Evolutionary conservation across 2,113 vertebrate species (phyloP).

Genomic region (Ochotona princeps): DNA sequence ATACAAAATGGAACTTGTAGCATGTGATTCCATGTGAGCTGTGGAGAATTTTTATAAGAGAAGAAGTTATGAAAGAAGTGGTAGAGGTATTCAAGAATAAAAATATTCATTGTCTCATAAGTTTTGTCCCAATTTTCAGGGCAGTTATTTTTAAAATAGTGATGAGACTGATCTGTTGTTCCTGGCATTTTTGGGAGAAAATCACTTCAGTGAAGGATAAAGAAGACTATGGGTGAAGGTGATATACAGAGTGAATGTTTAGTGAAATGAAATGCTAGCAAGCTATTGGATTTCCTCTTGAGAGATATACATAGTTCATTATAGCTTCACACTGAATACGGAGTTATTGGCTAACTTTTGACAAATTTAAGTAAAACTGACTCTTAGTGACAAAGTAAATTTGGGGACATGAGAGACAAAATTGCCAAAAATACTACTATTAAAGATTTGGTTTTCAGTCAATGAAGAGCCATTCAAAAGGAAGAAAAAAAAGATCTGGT

Average conservation of each 20-base stretch:
- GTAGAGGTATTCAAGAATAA: background rate
- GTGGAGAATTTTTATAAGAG: background rate
- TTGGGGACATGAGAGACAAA: background rate
- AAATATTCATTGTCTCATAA: background rate
- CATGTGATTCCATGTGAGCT: background rate
- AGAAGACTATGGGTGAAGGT: background rate
- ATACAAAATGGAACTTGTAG: background rate
- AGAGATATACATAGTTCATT: background rate
- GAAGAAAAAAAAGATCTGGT: background rate
- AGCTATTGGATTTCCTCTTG: background rate
- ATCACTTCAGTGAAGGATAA: background rate
- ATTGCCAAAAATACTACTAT: background rate
- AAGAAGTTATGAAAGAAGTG: background rate
- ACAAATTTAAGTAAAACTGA: background rate
- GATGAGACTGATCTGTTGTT: background rate
- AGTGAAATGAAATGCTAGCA: background rate
- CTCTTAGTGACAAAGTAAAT: background rate
- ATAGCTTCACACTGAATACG: background rate
- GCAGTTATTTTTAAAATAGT: background rate
- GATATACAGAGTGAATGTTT: background rate
- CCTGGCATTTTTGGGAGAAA: background rate
- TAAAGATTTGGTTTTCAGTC: background rate
- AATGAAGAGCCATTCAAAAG: background rate
- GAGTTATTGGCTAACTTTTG: background rate
- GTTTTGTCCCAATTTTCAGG: background rate